Evolutionary conservation across 2,797 vertebrate species (phyloP), one percentile per base, ranked within the genome.

Genomic region (Lagothrix lagotricha): DNA sequence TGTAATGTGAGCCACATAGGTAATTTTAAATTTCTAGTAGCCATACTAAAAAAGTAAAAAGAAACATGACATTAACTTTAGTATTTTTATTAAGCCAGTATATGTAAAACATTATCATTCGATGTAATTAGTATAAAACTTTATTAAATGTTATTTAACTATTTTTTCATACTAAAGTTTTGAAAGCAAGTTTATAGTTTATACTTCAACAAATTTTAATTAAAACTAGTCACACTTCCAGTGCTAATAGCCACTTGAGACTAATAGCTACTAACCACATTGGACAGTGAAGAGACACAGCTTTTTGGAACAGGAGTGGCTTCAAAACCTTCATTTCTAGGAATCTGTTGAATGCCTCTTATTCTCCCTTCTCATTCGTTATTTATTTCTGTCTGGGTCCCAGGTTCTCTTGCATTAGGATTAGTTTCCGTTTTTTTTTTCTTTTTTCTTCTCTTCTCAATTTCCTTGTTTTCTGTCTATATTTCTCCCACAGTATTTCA

Each of bases 141-240:
- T 44, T 76, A 84, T 73, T 24, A 88, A 76, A 14, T 84, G 46
- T 85, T 87, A 33, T 84, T 90, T 96, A 88, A 48, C n/a, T 90
- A 22, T 72, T 22, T 88, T 96, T 92, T 73, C 14, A 87, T 82
- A 33, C 22, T 70, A 81, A 46, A 46, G 86, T 81, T 87, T 92
- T 44, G 44, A 75, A 95, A 64, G 73, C 30, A 50, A 50, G 11
- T 88, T 13, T 85, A 13, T 92, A 20, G 88, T 39, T 89, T 92
- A 76, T 0, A 70, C 14, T 77, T 70, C 1, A 88, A 20, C 33
- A 64, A 33, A 13, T 83, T 64, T 80, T 33, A 95, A 1, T 76
- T 97, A 36, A 79, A 57, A 73, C 24, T 89, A 52, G 48, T 41
- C 48, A 48, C 20, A 19, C 70, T 93, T 81, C 41, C 28, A 75